Percentiles rank a stretch among this genome's conserved stretches.
These are phyloP conservation scores for Grantiella picta DNA, from an alignment of 2,113 vertebrate species.

Conservation along the genomic window DNA sequence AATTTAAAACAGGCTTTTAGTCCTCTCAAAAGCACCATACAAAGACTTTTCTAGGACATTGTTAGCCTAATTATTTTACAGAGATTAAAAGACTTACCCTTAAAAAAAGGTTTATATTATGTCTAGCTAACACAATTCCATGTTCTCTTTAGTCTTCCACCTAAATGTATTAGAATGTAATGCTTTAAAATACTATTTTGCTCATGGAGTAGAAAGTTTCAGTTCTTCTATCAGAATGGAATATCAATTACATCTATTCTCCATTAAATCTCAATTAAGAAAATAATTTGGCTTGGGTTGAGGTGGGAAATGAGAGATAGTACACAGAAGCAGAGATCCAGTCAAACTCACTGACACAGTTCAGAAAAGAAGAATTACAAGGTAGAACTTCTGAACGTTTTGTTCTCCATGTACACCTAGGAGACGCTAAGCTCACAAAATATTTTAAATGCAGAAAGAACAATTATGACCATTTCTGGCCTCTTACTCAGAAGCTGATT, in stretches of 20 bases:
- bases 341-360: not conserved
- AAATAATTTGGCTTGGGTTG: not conserved
- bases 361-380: not conserved
- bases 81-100: not conserved
- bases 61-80: not conserved
- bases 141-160: not conserved
- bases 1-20: not conserved
- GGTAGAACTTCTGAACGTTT: not conserved
- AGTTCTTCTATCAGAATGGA: not conserved
- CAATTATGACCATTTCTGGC: not conserved
- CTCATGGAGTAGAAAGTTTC: not conserved
- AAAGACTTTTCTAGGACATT: not conserved
- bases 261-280: not conserved
- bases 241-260: not conserved
- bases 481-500: slow-evolving; percentile 90
- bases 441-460: not conserved
- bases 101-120: not conserved
- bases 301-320: not conserved
- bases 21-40: not conserved
- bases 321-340: not conserved
- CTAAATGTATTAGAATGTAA: not conserved
- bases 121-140: not conserved
- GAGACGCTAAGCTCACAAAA: not conserved
- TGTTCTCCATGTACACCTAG: not conserved
- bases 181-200: not conserved